phyloP scores from a whole-genome alignment of 1,140 invertebrate species.

The Listronotus bonariensis region DNA sequence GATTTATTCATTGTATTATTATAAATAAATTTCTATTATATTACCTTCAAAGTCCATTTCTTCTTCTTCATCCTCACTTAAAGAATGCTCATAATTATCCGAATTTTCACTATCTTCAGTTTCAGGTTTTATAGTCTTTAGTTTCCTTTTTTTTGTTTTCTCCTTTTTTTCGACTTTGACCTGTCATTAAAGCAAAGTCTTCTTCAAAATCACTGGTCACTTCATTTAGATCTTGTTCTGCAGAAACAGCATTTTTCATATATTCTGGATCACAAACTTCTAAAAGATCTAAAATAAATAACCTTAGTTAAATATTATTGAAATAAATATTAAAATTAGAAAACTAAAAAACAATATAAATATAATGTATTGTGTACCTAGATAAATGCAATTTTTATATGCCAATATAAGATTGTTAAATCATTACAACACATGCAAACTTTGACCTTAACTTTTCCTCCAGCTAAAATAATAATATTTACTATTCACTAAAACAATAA shows the following conservation, averaged over 20 bases:
- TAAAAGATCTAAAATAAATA: constrained; percentile 65
- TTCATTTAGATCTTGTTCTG: constrained; percentile 67
- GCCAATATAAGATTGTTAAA: too few species aligned
- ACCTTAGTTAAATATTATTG: background rate
- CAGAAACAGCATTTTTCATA: constrained; percentile 64
- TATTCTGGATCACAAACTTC: constrained; percentile 80
- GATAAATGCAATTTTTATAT: too few species aligned
- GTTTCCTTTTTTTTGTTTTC: constrained; percentile 28
- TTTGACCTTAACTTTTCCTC: too few species aligned
- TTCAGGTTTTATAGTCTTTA: constrained; percentile 40
- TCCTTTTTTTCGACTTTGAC: constrained; percentile 19
- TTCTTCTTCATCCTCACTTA: constrained; percentile 27
- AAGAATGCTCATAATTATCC: constrained; percentile 19
- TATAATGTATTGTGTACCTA: too few species aligned
- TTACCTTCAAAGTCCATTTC: constrained; percentile 29
- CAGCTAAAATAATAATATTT: too few species aligned
- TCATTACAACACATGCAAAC: too few species aligned
- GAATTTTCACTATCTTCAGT: constrained; percentile 35
- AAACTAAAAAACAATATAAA: constrained; percentile 4
- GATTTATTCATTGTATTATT: too few species aligned
- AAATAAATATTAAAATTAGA: constrained; percentile 9
- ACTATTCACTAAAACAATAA: too few species aligned
- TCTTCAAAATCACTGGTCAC: constrained; percentile 69
- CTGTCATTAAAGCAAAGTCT: constrained; percentile 60
- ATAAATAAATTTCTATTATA: too few species aligned